phyloP scores from a whole-genome alignment of 2,888 invertebrate genomes.

The Drosophila lacicola region DNA sequence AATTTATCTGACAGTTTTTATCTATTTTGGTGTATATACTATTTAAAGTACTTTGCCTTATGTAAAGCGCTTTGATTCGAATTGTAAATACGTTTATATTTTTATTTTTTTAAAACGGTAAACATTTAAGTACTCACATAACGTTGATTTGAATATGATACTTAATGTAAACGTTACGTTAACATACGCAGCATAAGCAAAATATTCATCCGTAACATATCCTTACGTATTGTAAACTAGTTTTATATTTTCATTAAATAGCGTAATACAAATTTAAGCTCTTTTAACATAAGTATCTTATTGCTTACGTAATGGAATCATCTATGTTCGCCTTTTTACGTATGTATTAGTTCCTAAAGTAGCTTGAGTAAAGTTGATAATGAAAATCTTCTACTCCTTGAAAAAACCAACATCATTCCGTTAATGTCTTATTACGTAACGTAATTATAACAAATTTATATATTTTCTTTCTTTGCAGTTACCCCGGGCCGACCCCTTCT shows the following conservation, averaged over 20 bases:
- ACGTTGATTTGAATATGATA: not conserved
- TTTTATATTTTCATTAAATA: too few relatives aligned
- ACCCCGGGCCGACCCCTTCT: conserved; percentile 95
- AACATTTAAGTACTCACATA: not conserved
- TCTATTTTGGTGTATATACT: not conserved
- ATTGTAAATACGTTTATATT: conserved; percentile 3
- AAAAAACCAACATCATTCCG: not conserved
- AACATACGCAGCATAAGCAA: not conserved
- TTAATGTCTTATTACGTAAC: not conserved
- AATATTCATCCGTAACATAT: too few relatives aligned
- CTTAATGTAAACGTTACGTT: conserved; percentile 1
- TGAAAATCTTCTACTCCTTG: not conserved
- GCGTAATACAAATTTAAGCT: too few relatives aligned
- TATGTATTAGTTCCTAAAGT: not conserved
- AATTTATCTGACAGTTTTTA: conserved; percentile 25
- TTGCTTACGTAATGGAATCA: not conserved
- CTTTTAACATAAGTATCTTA: not conserved
- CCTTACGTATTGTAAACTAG: not conserved
- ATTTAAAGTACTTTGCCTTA: not conserved
- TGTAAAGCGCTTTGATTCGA: conserved; percentile 5
- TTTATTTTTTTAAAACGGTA: not conserved
- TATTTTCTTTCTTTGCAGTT: conserved; percentile 88
- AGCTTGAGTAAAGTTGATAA: not conserved
- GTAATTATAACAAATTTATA: conserved; percentile 2
- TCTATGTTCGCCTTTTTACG: not conserved